Percentiles rank a stretch among this genome's conserved stretches.
phyloP scores from a whole-genome alignment of 2,888 invertebrate species.

The Chromoteleia sp. region DNA sequence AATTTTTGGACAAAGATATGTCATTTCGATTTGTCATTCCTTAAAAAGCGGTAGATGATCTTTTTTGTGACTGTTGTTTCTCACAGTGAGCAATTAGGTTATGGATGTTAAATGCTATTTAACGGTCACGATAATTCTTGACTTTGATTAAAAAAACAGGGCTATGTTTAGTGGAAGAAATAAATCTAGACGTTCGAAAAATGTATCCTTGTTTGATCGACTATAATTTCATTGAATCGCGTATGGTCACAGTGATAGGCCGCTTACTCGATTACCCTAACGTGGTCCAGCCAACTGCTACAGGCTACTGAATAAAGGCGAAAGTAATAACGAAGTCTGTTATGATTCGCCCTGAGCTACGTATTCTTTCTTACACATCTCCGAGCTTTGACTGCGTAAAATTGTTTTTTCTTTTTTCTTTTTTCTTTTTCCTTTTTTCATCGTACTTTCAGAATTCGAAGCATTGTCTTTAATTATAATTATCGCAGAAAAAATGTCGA shows the following conservation, averaged over 20 bases:
- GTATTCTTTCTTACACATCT: conserved; percentile 59
- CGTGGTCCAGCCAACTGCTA: conserved; percentile 66
- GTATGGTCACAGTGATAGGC: conserved; percentile 69
- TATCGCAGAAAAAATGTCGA: conserved; percentile 16
- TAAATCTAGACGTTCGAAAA: conserved; percentile 59
- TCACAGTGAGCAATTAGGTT: conserved; percentile 28
- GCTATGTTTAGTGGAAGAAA: conserved; percentile 45
- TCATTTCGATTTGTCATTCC: not conserved
- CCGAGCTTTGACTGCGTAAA: too few relatives aligned
- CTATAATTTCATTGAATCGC: conserved; percentile 67
- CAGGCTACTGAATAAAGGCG: conserved; percentile 68
- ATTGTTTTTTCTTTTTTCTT: too few relatives aligned
- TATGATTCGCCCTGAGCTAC: conserved; percentile 51
- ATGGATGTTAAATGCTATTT: conserved; percentile 40
- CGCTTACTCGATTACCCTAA: conserved; percentile 69
- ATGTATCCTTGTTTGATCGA: conserved; percentile 64
- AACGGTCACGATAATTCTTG: conserved; percentile 54
- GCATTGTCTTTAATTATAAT: conserved; percentile 31
- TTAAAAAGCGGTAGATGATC: not conserved
- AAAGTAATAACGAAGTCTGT: conserved; percentile 70
- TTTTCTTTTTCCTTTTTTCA: too few relatives aligned
- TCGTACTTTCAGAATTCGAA: not conserved
- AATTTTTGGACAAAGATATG: not conserved
- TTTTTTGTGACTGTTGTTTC: conserved; percentile 1
- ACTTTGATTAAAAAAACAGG: conserved; percentile 66